Base-by-base conservation (phyloP, 1,140 invertebrate species). In the Drosophila subobscura region DNA sequence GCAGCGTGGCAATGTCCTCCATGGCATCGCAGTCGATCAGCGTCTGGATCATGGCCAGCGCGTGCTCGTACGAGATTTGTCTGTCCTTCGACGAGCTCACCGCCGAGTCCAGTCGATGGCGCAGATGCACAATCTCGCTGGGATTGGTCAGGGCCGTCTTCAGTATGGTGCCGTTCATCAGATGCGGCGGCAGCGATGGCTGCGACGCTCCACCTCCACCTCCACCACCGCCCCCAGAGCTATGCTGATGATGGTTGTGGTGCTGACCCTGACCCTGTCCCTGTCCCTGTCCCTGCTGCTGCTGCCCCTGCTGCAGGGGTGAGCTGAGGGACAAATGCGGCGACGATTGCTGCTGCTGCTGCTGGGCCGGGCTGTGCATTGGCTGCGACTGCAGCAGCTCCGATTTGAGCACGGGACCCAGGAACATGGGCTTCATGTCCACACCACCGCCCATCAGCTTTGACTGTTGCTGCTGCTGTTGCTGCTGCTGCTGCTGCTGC, bases 1-100 rank as follows among this genome's bases (percentile, higher is more conserved):
- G 94, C 52, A 95, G 93, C 59, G 97, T 98, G 12, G 97, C 97
- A 73, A 98, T 98, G 90, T 98, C 97, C 92, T 98, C 97, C 93
- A 98, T 98, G 88, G 97, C 97, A 92, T 98, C 97, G 92, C 97
- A 98, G 91, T 98, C 97, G 91, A 98, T 97, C 49, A 98, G 93
- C 52, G 96, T 96, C 92, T 96, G 95, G 79, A 98, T 98, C 96
- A 98, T 97, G 72, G 94, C 94, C 68, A 96, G 85, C 53, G 96
- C 95, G 56, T 96, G 94, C 67, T 97, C 96, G 77, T 96, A 93
- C 64, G 96, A 95, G 89, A 97, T 94, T 64, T 96, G 94, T 59
- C 96, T 93, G 92, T 97, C 96, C 89, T 96, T 93, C 14, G 96
- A 96, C 81, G 96, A 97, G 85, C 96, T 96, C 23, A 97, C 96